phyloP scores from a whole-genome alignment of 2,113 vertebrate genomes.

The Heptranchias perlo region DNA sequence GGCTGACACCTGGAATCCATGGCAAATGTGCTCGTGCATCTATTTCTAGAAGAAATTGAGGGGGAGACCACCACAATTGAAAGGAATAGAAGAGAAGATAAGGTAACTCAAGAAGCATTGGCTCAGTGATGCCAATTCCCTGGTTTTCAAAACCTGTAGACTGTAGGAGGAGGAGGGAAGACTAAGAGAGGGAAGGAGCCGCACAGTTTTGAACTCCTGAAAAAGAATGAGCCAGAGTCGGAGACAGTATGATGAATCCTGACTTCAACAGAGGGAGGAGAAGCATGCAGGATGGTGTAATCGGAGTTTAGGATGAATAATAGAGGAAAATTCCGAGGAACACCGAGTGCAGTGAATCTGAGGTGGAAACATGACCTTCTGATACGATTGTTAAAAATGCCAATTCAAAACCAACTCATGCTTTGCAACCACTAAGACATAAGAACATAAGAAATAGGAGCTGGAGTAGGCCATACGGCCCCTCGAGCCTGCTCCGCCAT shows the following conservation, averaged over 20 bases:
- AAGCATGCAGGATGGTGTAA: neutral
- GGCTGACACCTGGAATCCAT: neutral
- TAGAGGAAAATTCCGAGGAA: neutral
- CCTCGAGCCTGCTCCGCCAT: too few species aligned
- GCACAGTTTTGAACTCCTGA: neutral
- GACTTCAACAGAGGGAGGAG: neutral
- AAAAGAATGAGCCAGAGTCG: neutral
- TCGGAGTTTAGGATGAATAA: neutral
- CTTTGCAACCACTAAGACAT: neutral
- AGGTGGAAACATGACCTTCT: neutral
- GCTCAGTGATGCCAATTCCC: neutral
- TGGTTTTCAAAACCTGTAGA: neutral
- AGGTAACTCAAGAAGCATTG: neutral
- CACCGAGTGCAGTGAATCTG: neutral
- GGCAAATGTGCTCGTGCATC: neutral
- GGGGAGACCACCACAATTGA: neutral
- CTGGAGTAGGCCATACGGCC: too few species aligned
- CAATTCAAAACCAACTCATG: neutral
- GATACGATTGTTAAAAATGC: neutral
- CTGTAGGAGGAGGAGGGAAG: neutral
- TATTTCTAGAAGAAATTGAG: neutral
- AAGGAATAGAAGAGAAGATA: neutral
- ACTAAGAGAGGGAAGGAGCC: neutral
- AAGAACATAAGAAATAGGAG: too few species aligned
- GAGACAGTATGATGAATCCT: neutral